phyloP scores from a whole-genome alignment of 1,140 invertebrate genomes.

The Drosophila pachea region DNA sequence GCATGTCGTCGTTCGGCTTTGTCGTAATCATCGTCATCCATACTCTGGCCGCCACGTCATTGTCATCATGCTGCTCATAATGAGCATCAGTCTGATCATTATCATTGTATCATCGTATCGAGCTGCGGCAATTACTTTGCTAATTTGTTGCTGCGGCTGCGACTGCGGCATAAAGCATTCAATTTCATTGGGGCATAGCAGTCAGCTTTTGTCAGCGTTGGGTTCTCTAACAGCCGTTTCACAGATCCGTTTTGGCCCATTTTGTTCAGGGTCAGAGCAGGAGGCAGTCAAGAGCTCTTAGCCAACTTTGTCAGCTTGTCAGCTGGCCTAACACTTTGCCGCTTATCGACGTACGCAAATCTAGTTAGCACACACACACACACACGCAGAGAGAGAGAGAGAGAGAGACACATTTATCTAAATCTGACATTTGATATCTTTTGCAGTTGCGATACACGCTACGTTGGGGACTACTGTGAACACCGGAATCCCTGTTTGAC shows the following conservation, averaged over 20 bases:
- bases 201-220: background rate
- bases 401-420: constrained; percentile 7
- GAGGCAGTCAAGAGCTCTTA: constrained; percentile 68
- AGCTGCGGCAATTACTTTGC: constrained; percentile 47
- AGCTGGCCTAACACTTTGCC: constrained; percentile 57
- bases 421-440: constrained; percentile 38
- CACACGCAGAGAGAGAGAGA: constrained; percentile 1
- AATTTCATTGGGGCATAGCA: background rate
- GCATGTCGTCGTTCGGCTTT: constrained; percentile 52
- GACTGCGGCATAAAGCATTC: constrained; percentile 6
- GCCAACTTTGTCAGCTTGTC: constrained; percentile 69
- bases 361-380: constrained; percentile 22
- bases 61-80: constrained; percentile 3
- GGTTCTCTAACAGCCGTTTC: too few relatives aligned
- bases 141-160: constrained; percentile 37
- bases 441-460: constrained; percentile 93
- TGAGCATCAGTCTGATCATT: constrained; percentile 1
- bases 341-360: constrained; percentile 52
- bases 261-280: background rate
- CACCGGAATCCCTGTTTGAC: constrained; percentile 95
- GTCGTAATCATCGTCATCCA: constrained; percentile 26
- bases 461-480: constrained; percentile 96
- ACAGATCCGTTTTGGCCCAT: background rate
- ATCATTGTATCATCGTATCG: constrained; percentile 16
- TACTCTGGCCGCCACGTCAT: constrained; percentile 9